Base-by-base conservation (phyloP, 2,113 vertebrate genomes). In the Muntiacus reevesi region DNA sequence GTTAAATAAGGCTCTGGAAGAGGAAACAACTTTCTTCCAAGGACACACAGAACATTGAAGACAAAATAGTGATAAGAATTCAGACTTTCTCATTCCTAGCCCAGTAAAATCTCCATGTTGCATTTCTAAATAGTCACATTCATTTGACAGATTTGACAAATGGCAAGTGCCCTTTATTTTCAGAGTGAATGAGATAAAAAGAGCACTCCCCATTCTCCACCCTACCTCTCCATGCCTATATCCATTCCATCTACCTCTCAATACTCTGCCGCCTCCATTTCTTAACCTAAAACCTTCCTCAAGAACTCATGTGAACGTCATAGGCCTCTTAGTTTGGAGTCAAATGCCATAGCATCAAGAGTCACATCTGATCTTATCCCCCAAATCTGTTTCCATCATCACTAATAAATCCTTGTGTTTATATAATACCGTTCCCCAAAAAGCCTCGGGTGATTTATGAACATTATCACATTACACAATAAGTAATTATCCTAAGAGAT, bases 401-500 rank as follows among this genome's bases (percentile, higher is more conserved):
- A 71, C 64, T 54, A n/a, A 78, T 52, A 92, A 90, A 86, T 8
- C 25, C 3, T 11, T 89, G 55, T 92, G 57, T 95, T 97, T 97
- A 94, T 91, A 59, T 74, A 94, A 89, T 54, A 43, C 43, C 59
- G 86, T 91, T 78, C 52, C 27, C 40, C 76, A 40, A 64, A 21
- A 83, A 93, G 60, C 30, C 71, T 64, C 47, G 1, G 5, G 40
- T 62, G 92, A 95, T 96, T 97, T 96, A 85, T 74, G 79, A 79
- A 54, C 76, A 91, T 95, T 88, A 90, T 88, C 50, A 88, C 88
- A 86, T 97, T 95, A 95, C 67, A 88, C 9, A 91, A 54, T 55
- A 91, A 90, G 87, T 89, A 95, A 97, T 97, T 97, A 96, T 85
- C 50, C 83, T 91, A 71, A 96, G 95, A 95, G 89, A 78, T 92